Base-by-base conservation (phyloP, 1,140 invertebrate genomes). In the Drosophila teissieri region DNA sequence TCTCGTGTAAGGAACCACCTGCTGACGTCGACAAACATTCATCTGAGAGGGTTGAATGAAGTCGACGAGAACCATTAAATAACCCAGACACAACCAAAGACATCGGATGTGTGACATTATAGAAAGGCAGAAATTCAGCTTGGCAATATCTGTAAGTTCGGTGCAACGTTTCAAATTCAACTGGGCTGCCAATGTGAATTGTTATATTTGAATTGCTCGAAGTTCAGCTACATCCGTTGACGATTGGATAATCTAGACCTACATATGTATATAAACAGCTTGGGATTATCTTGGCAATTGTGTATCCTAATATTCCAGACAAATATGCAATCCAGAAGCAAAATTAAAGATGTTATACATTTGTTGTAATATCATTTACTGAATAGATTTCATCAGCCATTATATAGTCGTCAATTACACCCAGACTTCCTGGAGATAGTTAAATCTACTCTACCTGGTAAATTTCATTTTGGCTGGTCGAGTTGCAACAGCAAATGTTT, bases 111-210 rank as follows among this genome's bases (percentile, higher is more conserved):
- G 67, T 15, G 12, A n/a, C 44, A 70, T 55, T 24, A 19, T 34
- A 37, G 11, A 10, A 24, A 6, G 8, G n/a, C 14, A 27, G 22
- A 22, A 27, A 27, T n/a, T 53, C 22, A 2, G 10, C 4, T 3
- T 22, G 3, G 15, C 31, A 45, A 31, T 68, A 17, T 46, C 14
- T 36, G 10, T 51, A 51, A 15, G 46, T 56, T 34, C 64, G 36
- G 12, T n/a, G 5, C 36, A 56, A 24, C 64, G 40, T 48, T 69
- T 17, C 36, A 19, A 68, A 34, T 40, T 22, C 17, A 70, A 69
- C 67, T 70, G 63, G 68, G 34, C 40, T 56, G 40, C 48, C 14
- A 36, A 31, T 55, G 36, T 46, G 39, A 22, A 19, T 49, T 6
- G 7, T 31, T 27, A 19, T 14, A 17, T 65, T n/a, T 49, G 11